Evolutionary conservation across 2,888 invertebrate species (phyloP), one percentile per base, ranked within the genome.

Genomic region (Ashinkailepas kermadecensis): DNA sequence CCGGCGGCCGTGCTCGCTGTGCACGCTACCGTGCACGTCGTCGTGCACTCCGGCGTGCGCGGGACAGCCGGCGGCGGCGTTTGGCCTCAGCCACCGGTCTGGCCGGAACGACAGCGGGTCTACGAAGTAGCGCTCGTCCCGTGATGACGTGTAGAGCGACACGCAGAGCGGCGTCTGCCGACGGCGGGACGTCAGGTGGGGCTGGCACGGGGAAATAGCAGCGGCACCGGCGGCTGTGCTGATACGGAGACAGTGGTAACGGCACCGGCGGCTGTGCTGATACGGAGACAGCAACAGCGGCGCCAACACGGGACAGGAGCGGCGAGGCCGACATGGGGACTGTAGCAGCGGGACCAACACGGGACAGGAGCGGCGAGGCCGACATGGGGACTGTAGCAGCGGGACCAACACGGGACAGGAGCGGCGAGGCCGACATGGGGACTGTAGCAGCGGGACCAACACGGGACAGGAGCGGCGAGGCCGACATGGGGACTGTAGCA

Each of bases 61-160:
- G 80, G 78, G 58, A 62, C 39, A 18, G 57, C 57, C 39, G 59
- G 25, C 0, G 70, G 9, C 57, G 21, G 9, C 25, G 15, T 7
- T 58, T 58, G 12, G 81, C 84, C 92, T 90, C 67, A 89, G 87
- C 96, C 96, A 96, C 80, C 96, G 90, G 85, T 92, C 91, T 0
- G 96, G 95, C 83, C 90, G 86, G 86, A 95, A 94, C 83, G 88
- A 86, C 65, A 91, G 86, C 15, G 95, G 92, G 81, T 91, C 86
- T 64, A 90, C 89, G 87, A 95, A 96, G 87, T 93, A 91, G 23
- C 88, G 87, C 2, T 90, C 88, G 87, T 94, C 92, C 81, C 95
- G 90, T 4, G 96, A 93, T 84, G 94, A 93, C 78, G 95, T 93
- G 87, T 94, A 97, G 81, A 96, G 90, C 39, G 96, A 96, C 85